Base-by-base conservation (phyloP, 1,140 invertebrate genomes). In the Drosophila suzukii region DNA sequence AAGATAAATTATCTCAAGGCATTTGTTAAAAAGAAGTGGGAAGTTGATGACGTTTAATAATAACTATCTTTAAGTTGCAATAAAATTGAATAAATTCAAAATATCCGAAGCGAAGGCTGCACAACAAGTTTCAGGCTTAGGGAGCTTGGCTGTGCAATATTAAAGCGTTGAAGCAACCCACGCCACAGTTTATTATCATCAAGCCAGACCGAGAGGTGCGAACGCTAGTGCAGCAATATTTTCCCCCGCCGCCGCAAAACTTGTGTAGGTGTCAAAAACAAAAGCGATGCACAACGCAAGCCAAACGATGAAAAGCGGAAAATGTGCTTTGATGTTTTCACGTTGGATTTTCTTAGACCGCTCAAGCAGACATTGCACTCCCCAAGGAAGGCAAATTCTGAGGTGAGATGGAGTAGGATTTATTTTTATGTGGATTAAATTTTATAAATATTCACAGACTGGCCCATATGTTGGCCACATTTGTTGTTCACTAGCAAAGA, bases 261-360 rank as follows among this genome's bases (percentile, higher is more conserved):
- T 63, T 73, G 83, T 88, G 83, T 88, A 88, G 83, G 83, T 88
- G 83, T 89, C 84, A 88, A 88, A 84, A 85, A 79, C 63, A 75
- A 72, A 81, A 62, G 43, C 67, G 38, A 53, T 57, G 41, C 63
- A 68, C 61, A 82, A 72, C 60, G 51, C 49, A 72, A 59, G 58
- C 57, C 62, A 32, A 60, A 59, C 54, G 72, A 72, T 72, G 59
- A 72, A 15, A 47, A 62, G 81, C 81, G 81, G 81, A 75, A 76
- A 81, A 71, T 61, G 43, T 57, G 60, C 84, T 89, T 88, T 83
- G 80, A 88, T 77, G 84, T 88, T 62, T 63, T 63, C 58, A 53
- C 75, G 54, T 75, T 68, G 78, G 81, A 66, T 76, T 76, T 81
- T 61, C 53, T 46, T 63, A 50, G 32, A 51, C 68, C 63, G 53